Evolutionary conservation across 2,888 invertebrate genomes (phyloP), one percentile per base, ranked within the genome.

Genomic region (Polyploca ridens): DNA sequence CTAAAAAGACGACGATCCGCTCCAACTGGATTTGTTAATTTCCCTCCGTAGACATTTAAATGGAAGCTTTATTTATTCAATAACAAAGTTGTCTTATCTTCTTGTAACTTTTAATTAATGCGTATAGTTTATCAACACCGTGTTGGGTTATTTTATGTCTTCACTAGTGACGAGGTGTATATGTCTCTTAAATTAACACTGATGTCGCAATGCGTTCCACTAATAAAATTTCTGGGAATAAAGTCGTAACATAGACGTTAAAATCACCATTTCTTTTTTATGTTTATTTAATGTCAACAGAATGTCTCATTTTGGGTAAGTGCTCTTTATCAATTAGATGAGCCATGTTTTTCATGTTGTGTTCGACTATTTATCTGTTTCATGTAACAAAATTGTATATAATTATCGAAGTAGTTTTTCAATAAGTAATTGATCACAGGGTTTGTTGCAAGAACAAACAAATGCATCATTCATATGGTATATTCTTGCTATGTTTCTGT

Each of bases 51-150:
- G 66, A 74, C 74, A 78, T 78, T 80, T 73, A 78, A 83, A 79
- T 79, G 73, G 72, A 81, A 83, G 70, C 79, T 82, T 82, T 85
- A 83, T 85, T 86, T 85, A 87, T 87, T 85, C 76, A 86, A 85
- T 85, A 85, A 87, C 81, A 77, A 79, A 79, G 79, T 85, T 79
- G 79, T 73, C 72, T 80, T 81, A 81, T 85, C 83, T 82, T 73
- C 66, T 61, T 70, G 66, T 71, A 82, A 86, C 74, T 88, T 88
- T 86, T 54, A 88, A 89, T 88, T 82, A 87, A 84, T 78, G 79
- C 79, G 71, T 76, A 74, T 68, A 69, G 68, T 69, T 67, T 68
- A 62, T 63, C 35, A 60, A 58, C 64, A 33, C 63, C 64, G 67
- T 59, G 69, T 66, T 66, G 66, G 59, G 19, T 64, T 63, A 54